These are phyloP conservation scores for Euwallacea similis DNA, from an alignment of 1,140 invertebrate species.

Conservation along the genomic window DNA sequence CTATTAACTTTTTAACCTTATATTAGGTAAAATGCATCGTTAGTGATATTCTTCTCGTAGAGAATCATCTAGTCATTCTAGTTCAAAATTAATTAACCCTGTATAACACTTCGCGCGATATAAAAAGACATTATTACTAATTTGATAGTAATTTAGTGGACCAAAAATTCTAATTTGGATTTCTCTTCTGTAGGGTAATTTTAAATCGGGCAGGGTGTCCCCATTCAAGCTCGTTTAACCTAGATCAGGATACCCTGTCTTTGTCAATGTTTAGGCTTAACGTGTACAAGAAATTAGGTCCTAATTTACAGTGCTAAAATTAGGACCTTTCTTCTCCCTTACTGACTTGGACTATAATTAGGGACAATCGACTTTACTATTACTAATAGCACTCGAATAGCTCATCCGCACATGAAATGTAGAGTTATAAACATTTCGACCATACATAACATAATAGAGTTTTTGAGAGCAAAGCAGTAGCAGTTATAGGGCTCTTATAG, in stretches of 20 bases:
- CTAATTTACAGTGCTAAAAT: no score
- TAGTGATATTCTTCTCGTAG: no score
- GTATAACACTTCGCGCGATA: constrained; percentile 7
- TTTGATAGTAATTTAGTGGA: constrained; percentile 35
- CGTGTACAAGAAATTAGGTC: no score
- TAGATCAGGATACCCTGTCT: background rate
- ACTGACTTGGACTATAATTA: constrained; percentile 34
- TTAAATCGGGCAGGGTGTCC: no score
- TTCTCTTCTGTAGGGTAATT: no score
- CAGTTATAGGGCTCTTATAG: constrained; percentile 29
- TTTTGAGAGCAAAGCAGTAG: background rate
- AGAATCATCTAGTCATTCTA: constrained; percentile 35
- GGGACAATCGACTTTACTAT: constrained; percentile 35
- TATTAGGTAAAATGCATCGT: no score
- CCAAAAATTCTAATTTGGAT: constrained; percentile 20
- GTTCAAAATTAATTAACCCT: constrained; percentile 28
- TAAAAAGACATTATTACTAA: constrained; percentile 32
- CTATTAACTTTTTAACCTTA: no score
- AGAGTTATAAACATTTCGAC: constrained; percentile 11
- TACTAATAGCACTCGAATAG: background rate
- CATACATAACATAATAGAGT: background rate
- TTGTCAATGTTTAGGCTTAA: background rate
- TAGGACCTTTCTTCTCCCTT: no score
- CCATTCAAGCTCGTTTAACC: no score
- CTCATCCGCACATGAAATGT: constrained; percentile 7